Evolutionary conservation across 2,113 vertebrate species (phyloP), one percentile per base, ranked within the genome.

Genomic region (Gobius niger): DNA sequence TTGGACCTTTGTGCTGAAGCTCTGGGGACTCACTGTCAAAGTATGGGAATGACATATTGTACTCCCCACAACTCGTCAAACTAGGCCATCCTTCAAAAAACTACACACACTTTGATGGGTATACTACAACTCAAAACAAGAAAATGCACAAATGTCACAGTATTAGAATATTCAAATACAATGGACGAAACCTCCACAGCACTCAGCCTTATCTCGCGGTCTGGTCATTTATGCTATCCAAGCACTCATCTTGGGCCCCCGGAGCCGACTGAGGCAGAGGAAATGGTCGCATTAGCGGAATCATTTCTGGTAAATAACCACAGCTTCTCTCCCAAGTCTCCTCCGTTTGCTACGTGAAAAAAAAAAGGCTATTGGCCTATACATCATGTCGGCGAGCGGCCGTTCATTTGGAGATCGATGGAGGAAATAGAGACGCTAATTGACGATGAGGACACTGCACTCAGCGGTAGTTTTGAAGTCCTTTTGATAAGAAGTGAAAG

Each of bases 201-300:
- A 34, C 24, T 34, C 24, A 4, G 24, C 24, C 24, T 34, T 34
- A 34, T 34, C 24, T 34, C 5, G 24, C 24, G 24, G 24, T 6
- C 41, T 24, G 24, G 52, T 41, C 68, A 79, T 67, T 57, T 51
- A 54, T 56, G 54, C 52, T 76, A 72, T 83, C 16, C 46, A 24
- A 54, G 76, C 77, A 84, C 80, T 84, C 71, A 85, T 70, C 63
- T 1, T 3, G 24, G 42, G 67, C 49, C 66, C 73, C 70, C 70
- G 81, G 76, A 72, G 42, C 41, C 1, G 18, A 10, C 46, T 68
- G 51, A 49, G 56, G 52, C 57, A 66, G 75, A 72, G 83, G 72
- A 88, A 88, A 82, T 79, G 70, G 64, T 68, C 70, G 75, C 85
- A 88, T 88, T 88, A 85, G 76, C 70, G 19, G 65, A 81, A 62